Percentiles rank a stretch among this genome's conserved stretches.
phyloP scores from a whole-genome alignment of 2,888 invertebrate species.

The Scaptomyza tumidula region DNA sequence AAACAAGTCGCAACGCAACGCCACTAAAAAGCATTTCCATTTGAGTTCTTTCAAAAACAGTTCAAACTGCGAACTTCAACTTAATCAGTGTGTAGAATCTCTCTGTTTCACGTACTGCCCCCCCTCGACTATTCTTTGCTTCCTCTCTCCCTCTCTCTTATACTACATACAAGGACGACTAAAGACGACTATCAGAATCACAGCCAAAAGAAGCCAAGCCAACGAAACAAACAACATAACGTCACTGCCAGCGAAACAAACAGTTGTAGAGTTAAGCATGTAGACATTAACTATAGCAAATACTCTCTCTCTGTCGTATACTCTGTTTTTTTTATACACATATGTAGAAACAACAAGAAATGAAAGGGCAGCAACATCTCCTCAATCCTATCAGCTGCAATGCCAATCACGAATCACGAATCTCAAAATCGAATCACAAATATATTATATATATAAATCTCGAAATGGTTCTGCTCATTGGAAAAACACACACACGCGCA shows the following conservation, averaged over 20 bases:
- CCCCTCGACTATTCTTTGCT: not conserved
- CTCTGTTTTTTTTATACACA: not conserved
- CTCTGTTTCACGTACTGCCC: not conserved
- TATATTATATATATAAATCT: not conserved
- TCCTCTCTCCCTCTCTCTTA: not conserved
- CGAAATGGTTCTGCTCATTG: conserved; percentile 6
- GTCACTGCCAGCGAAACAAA: conserved; percentile 63
- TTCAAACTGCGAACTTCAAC: too few species aligned
- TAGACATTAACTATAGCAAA: conserved; percentile 9
- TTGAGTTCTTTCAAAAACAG: conserved; percentile 4
- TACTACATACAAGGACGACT: conserved; percentile 19
- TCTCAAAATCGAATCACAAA: not conserved
- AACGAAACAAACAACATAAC: conserved; percentile 48
- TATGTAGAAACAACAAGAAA: not conserved
- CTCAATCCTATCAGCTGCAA: conserved; percentile 30
- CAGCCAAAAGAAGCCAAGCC: conserved; percentile 66
- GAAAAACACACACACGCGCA: too few species aligned
- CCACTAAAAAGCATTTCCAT: conserved; percentile 35
- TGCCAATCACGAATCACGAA: conserved; percentile 30
- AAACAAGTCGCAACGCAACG: conserved; percentile 36
- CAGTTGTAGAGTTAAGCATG: too few species aligned
- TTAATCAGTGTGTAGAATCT: not conserved
- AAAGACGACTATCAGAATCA: conserved; percentile 34
- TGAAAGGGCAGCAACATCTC: conserved; percentile 7
- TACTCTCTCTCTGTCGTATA: conserved; percentile 19